Base-by-base conservation (phyloP, 2,888 invertebrate species). In the Andricus quercusramuli region DNA sequence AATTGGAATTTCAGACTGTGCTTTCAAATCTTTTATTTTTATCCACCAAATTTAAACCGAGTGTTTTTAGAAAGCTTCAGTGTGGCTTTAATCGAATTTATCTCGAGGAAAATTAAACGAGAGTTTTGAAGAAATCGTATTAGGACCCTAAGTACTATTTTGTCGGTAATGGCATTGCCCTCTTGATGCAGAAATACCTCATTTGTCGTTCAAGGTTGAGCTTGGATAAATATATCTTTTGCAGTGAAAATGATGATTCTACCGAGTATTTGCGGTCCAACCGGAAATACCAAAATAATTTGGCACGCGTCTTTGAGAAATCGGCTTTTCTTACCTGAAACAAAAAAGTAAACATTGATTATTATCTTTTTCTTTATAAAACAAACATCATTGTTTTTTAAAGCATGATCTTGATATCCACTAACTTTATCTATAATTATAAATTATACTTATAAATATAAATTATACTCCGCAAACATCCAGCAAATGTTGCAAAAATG, bases 151-250 rank as follows among this genome's bases (percentile, higher is more conserved):
- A 47, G 15, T 47, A 47, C 47, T 29, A 70, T 70, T 70, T 47
- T 47, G 8, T 47, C 20, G 41, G 25, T 22, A 68, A 68, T 70
- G 68, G 47, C 68, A 70, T 47, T 70, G 68, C 47, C 68, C 68
- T 70, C 68, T 67, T 29, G 20, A 15, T 29, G 41, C 68, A 68
- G 44, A 44, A 68, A 68, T 68, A 68, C 68, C 13, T 25, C 51
- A 70, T 51, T 70, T 17, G n/a, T 74, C 56, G 74, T 74, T 56
- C 74, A 74, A 74, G 74, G 74, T 74, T 51, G 56, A 3, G 3
- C 8, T 13, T 32, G 51, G 51, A 47, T 74, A 56, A 74, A 56
- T 74, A 56, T 32, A 74, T 32, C 32, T 74, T 29, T 51, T 56
- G 20, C 51, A n/a, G 22, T 15, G 74, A 51, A n/a, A 29, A 74